These are phyloP conservation scores for Diachasmimorpha longicaudata DNA, from an alignment of 1,140 invertebrate genomes.

Conservation along the genomic window DNA sequence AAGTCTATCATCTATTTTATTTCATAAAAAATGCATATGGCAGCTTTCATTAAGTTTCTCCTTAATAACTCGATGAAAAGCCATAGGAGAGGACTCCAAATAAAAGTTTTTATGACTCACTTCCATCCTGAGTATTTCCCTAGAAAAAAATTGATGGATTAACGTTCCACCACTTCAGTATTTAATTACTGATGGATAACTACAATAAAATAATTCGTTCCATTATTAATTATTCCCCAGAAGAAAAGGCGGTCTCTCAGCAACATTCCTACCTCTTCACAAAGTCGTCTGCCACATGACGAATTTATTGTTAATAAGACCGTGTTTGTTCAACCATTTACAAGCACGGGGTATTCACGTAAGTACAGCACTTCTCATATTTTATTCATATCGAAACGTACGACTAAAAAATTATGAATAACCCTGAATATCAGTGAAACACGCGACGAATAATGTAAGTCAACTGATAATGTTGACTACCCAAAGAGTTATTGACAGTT, in stretches of 20 bases:
- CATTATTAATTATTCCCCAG: constrained; percentile 30
- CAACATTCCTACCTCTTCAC: constrained; percentile 50
- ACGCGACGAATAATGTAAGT: no score
- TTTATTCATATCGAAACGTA: not conserved
- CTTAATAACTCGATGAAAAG: no score
- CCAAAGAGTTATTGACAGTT: no score
- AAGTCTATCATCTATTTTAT: not conserved
- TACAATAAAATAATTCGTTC: not conserved
- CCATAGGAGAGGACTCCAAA: not conserved
- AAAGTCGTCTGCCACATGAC: constrained; percentile 58
- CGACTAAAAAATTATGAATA: no score
- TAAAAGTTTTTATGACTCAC: not conserved
- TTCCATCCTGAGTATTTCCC: not conserved
- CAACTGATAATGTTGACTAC: no score
- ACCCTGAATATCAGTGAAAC: no score
- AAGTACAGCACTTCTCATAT: constrained; percentile 37
- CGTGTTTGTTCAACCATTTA: constrained; percentile 71
- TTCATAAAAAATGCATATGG: not conserved
- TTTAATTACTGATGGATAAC: not conserved
- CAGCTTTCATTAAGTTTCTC: not conserved
- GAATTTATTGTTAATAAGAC: constrained; percentile 70
- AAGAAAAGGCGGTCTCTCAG: constrained; percentile 39
- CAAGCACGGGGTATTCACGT: constrained; percentile 75
- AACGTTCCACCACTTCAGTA: not conserved
- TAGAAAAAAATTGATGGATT: not conserved